These are phyloP conservation scores for Phrynosoma platyrhinos DNA, from an alignment of 2,113 vertebrate genomes.

Conservation along the genomic window DNA sequence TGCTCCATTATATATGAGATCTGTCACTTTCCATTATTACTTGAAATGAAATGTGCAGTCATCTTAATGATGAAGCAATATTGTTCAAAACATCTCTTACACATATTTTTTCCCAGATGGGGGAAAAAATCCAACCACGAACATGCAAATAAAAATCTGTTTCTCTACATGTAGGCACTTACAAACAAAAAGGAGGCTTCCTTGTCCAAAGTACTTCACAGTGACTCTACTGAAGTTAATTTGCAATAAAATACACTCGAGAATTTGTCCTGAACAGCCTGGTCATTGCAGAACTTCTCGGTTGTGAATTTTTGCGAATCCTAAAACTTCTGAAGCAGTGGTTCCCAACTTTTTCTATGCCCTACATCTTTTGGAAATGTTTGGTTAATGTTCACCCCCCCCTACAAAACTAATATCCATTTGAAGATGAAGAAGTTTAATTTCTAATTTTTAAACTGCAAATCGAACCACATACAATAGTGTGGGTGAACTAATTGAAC, in stretches of 20 bases:
- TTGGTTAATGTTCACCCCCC: too few relatives aligned
- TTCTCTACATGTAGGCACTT: background rate
- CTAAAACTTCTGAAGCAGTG: background rate
- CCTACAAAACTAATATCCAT: too few relatives aligned
- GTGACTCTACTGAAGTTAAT: background rate
- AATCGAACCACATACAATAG: too few relatives aligned
- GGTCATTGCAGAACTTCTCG: background rate
- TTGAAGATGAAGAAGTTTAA: too few relatives aligned
- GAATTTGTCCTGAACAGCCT: background rate
- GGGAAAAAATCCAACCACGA: background rate
- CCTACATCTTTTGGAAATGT: too few relatives aligned
- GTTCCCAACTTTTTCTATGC: too few relatives aligned
- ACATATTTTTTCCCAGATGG: background rate
- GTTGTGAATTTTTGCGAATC: background rate
- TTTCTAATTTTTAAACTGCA: too few relatives aligned
- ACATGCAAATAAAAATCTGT: background rate
- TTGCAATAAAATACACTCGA: background rate
- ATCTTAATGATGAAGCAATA: background rate
- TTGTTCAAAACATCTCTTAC: background rate
- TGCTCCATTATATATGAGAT: background rate
- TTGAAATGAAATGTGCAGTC: background rate
- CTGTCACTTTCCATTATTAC: background rate
- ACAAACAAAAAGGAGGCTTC: background rate
- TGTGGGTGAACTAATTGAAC: too few relatives aligned
- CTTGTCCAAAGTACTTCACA: background rate